Evolutionary conservation across 2,797 vertebrate genomes (phyloP), one percentile per base, ranked within the genome.

Genomic region (Gymnodraco acuticeps): DNA sequence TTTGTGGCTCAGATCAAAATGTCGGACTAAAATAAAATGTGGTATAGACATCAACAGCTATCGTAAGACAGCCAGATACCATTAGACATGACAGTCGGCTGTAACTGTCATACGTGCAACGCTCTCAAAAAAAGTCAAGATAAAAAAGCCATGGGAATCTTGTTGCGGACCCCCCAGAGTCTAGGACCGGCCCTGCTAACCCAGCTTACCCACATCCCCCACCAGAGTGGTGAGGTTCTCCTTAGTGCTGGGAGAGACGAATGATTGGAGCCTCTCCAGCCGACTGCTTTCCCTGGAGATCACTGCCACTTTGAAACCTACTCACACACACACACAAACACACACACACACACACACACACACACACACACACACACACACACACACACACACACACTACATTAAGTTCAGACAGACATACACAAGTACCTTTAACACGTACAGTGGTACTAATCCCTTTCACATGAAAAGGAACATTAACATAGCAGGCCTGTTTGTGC

Each of bases 281-380:
- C 95, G 90, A 74, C 78, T 83, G 64, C 54, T 78, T 64, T 96
- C 95, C 73, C 95, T 93, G 81, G 96, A 96, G 84, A 96, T 93
- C 46, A 96, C 96, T 0, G 94, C 96, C 0, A 96, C 96, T 73
- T 89, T 95, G 83, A 96, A 96, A 70, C 96, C 96, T 96, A 48
- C 33, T 53, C 42, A 54, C 62, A 74, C 51, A 78, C 46, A 63
- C 41, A 69, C 20, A 80, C 33, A 76, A 48, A 78, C 53, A 71
- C 72, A 75, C 58, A 80, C 58, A 27, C 3, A 4, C 23, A 27
- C 23, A 3, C 23, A 2, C 12, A 65, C 2, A 60, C 27, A 68
- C 17, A 77, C 20, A 52, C 27, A 27, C 27, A 27, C 27, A 27
- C 27, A 27, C 27, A 27, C 27, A 27, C 27, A 27, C 27, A 27